Conservation (phyloP, 2,113 vertebrate species). For the Desmodus rotundus region DNA sequence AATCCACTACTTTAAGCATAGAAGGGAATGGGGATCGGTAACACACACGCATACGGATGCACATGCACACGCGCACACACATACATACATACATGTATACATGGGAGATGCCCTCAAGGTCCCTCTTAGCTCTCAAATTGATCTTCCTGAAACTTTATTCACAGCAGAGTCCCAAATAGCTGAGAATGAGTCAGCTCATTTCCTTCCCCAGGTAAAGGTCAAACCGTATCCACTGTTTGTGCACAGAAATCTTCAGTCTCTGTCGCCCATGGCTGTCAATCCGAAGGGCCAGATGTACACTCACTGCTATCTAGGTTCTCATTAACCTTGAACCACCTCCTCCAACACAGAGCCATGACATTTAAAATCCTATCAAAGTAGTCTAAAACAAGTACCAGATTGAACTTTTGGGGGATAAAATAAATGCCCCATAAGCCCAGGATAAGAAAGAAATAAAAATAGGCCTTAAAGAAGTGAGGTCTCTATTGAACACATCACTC, state of each 20-base stretch:
- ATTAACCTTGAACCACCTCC: constrained; percentile 52
- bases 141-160: constrained; percentile 7
- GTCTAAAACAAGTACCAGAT: constrained; percentile 36
- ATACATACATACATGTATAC: not conserved
- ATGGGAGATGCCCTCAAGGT: not conserved
- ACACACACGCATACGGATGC: no score
- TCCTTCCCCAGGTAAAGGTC: constrained; percentile 42
- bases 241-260: not conserved
- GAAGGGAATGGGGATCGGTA: not conserved
- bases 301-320: constrained; percentile 20
- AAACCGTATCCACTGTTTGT: not conserved
- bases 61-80: not conserved
- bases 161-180: not conserved
- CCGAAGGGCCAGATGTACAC: constrained; percentile 29
- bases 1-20: not conserved
- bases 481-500: not conserved
- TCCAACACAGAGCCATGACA: constrained; percentile 47
- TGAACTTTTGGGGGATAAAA: constrained; percentile 46
- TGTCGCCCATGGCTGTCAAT: constrained; percentile 44
- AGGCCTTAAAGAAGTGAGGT: constrained; percentile 23
- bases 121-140: not conserved
- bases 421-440: constrained; percentile 43
- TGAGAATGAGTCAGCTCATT: constrained; percentile 14
- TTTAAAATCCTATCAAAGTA: constrained; percentile 61
- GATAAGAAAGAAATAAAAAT: constrained; percentile 54